Evolutionary conservation across 2,113 vertebrate species (phyloP).

Genomic region (Prionailurus viverrinus): DNA sequence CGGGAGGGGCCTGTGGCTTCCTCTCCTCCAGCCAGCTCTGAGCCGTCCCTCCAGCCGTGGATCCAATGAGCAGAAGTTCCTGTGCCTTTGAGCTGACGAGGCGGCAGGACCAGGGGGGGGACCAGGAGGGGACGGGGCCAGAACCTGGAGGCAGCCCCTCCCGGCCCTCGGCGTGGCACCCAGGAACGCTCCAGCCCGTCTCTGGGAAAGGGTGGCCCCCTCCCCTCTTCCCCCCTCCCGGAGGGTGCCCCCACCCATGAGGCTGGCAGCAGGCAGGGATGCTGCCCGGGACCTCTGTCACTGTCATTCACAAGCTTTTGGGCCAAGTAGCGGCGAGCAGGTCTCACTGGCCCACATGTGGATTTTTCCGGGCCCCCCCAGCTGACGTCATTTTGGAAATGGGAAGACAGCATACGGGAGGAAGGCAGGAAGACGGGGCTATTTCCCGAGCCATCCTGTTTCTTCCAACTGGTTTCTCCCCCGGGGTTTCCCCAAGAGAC

Average conservation of each 20-base stretch:
- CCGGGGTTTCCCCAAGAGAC: not conserved
- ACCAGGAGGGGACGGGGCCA: not conserved
- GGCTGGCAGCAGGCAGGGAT: not conserved
- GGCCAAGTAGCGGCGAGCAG: not conserved
- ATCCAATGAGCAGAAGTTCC: not conserved
- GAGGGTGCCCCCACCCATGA: accelerated
- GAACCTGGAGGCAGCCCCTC: not conserved
- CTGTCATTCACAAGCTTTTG: not conserved
- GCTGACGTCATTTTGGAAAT: not conserved
- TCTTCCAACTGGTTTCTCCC: not conserved
- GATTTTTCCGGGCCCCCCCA: not conserved
- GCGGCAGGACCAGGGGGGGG: not conserved
- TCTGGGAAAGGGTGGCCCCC: not conserved
- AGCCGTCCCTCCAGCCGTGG: not conserved
- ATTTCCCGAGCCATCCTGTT: not conserved
- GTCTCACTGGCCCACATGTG: not conserved
- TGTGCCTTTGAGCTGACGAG: not conserved
- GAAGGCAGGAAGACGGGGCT: not conserved
- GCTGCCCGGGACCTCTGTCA: not conserved
- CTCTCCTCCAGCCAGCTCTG: not conserved
- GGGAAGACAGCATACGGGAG: no score
- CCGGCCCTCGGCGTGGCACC: not conserved
- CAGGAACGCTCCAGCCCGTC: not conserved
- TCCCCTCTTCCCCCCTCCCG: not conserved
- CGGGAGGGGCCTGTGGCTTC: not conserved